phyloP scores from a whole-genome alignment of 1,140 invertebrate genomes.

The Mamestra configurata region DNA sequence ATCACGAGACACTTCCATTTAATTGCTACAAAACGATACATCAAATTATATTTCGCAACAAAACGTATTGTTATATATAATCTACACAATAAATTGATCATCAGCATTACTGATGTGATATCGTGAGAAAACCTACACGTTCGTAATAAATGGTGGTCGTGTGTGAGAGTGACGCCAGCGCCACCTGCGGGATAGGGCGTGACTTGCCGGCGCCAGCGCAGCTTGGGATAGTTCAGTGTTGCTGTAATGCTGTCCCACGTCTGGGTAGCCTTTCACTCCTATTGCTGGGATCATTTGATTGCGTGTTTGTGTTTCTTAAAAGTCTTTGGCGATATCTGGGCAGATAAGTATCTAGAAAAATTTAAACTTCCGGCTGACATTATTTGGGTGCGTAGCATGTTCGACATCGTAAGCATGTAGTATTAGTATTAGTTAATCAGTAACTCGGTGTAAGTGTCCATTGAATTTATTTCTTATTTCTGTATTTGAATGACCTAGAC shows the following conservation, averaged over 20 bases:
- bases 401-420: too few relatives aligned
- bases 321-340: neutral
- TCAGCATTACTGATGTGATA: slow-evolving; percentile 20
- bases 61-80: slow-evolving; percentile 31
- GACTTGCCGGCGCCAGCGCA: neutral
- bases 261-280: neutral
- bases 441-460: too few relatives aligned
- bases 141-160: slow-evolving; percentile 4
- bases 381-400: too few relatives aligned
- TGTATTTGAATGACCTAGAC: too few relatives aligned
- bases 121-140: slow-evolving; percentile 43
- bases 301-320: neutral
- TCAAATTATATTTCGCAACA: slow-evolving; percentile 2
- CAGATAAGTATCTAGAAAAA: neutral
- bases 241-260: neutral
- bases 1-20: neutral
- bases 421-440: too few relatives aligned
- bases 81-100: slow-evolving; percentile 23
- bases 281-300: neutral
- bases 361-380: too few relatives aligned
- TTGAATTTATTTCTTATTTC: too few relatives aligned
- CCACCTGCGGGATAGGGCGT: neutral
- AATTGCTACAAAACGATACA: slow-evolving; percentile 1
- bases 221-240: neutral
- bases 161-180: slow-evolving; percentile 26